These are phyloP conservation scores for Epirrhoe tristata DNA, from an alignment of 2,888 invertebrate species.

Conservation along the genomic window DNA sequence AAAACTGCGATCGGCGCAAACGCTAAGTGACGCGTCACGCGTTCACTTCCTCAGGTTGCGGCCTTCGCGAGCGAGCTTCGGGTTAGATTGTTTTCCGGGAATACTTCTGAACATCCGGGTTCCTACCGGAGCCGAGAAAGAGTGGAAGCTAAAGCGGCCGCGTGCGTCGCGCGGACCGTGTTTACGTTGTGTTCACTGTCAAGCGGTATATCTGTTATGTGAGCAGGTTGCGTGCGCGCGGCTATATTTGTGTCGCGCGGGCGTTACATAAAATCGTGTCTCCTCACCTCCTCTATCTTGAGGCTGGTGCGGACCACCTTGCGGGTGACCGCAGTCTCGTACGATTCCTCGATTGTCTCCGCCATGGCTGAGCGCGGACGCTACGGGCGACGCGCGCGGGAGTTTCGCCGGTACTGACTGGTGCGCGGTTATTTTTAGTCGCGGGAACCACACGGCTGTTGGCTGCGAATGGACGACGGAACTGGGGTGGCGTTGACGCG, in stretches of 20 bases:
- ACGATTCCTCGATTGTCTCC: constrained; percentile 89
- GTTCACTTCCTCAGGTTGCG: constrained; percentile 69
- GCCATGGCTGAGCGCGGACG: constrained; percentile 85
- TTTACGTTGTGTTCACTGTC: constrained; percentile 81
- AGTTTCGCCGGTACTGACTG: constrained; percentile 80
- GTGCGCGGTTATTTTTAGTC: constrained; percentile 80
- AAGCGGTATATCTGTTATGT: constrained; percentile 80
- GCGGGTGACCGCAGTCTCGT: constrained; percentile 89
- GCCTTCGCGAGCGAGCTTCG: constrained; percentile 36
- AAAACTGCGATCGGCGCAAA: constrained; percentile 71
- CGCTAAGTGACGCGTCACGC: constrained; percentile 70
- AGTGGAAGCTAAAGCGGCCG: constrained; percentile 37
- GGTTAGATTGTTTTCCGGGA: constrained; percentile 59
- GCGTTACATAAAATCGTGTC: constrained; percentile 77
- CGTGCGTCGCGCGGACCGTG: constrained; percentile 52
- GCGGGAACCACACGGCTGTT: constrained; percentile 51
- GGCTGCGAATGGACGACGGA: constrained; percentile 36
- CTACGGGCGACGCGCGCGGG: constrained; percentile 81
- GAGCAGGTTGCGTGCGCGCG: constrained; percentile 72
- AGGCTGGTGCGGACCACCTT: constrained; percentile 89
- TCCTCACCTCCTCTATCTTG: constrained; percentile 90
- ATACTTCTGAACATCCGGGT: constrained; percentile 66
- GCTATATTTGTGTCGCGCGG: constrained; percentile 75
- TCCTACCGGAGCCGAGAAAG: constrained; percentile 48
- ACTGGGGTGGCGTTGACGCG: constrained; percentile 37